Conservation (phyloP, 1,140 invertebrate species). For the Nylanderia fulva region DNA sequence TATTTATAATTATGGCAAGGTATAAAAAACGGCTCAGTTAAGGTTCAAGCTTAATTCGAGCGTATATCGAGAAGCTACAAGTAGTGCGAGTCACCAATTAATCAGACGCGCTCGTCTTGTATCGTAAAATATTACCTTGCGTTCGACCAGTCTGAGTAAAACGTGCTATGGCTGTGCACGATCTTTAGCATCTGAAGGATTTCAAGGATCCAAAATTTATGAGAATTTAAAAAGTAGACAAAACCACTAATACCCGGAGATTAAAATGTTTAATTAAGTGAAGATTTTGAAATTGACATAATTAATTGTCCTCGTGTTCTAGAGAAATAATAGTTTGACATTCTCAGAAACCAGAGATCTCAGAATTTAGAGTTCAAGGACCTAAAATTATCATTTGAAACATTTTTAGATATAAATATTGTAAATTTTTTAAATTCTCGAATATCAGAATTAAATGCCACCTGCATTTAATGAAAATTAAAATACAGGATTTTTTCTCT, state of each 20-base stretch:
- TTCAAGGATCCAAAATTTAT: not conserved
- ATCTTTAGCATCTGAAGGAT: not conserved
- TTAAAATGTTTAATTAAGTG: not conserved
- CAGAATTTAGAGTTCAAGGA: not conserved
- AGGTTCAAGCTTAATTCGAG: not conserved
- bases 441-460: not conserved
- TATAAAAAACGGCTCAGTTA: not conserved
- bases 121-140: not conserved
- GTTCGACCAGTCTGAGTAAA: not conserved
- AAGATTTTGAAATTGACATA: not conserved
- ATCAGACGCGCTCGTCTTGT: slow-evolving; percentile 11
- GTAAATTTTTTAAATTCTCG: not conserved
- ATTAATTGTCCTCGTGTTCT: slow-evolving; percentile 2
- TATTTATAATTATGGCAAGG: not conserved
- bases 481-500: not conserved
- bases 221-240: not conserved
- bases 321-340: not conserved
- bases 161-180: not conserved
- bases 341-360: not conserved
- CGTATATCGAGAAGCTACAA: slow-evolving; percentile 7
- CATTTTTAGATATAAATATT: not conserved
- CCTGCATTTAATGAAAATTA: not conserved
- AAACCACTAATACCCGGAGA: not conserved
- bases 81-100: slow-evolving; percentile 35
- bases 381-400: not conserved